A percentile compares a stretch with the other conserved stretches of the same genome.
These are phyloP conservation scores for Trilocha varians DNA, from an alignment of 2,888 invertebrate species.

Conservation along the genomic window DNA sequence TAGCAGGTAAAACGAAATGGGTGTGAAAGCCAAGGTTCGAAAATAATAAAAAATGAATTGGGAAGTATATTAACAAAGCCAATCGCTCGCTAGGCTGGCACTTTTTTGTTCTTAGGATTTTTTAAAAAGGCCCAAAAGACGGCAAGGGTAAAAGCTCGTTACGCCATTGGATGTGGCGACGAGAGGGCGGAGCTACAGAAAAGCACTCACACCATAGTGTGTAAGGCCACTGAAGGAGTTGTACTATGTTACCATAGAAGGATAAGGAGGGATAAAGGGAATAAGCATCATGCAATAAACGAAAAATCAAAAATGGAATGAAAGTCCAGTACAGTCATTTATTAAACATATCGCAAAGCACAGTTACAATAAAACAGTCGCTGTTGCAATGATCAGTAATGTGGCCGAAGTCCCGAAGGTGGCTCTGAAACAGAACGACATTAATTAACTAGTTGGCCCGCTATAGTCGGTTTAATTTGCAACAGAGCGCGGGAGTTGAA, in stretches of 20 bases:
- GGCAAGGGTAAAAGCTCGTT: constrained; percentile 24
- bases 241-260: neutral
- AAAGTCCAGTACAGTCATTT: neutral
- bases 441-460: constrained; percentile 27
- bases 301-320: neutral
- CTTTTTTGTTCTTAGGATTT: constrained; percentile 11
- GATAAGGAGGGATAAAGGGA: neutral
- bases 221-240: neutral
- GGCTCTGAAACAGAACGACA: constrained; percentile 36
- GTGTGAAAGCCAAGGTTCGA: neutral
- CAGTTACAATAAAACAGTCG: neutral
- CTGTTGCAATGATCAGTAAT: neutral
- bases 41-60: neutral
- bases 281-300: neutral
- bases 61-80: neutral
- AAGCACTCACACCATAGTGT: constrained; percentile 6
- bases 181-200: constrained; percentile 33
- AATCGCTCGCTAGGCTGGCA: neutral
- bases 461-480: constrained; percentile 40
- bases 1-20: neutral
- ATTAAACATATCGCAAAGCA: constrained; percentile 13
- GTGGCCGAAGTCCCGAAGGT: constrained; percentile 3
- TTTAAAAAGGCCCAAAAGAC: constrained; percentile 21
- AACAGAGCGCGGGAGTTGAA: constrained; percentile 22
- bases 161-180: constrained; percentile 31